phyloP scores from a whole-genome alignment of 2,797 vertebrate species.

The Petrocephalus sullivani region DNA sequence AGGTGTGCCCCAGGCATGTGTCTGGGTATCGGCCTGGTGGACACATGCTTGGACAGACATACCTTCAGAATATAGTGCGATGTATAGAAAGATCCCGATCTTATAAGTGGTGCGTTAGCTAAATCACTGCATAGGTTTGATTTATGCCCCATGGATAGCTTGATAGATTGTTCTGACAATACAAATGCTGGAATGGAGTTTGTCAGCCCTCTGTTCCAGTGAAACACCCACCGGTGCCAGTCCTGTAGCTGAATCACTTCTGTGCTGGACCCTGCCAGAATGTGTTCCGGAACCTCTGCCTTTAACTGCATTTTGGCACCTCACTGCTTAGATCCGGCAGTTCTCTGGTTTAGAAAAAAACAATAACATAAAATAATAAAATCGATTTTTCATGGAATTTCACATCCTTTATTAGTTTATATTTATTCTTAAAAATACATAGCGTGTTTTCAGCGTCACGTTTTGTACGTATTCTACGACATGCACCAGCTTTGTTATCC shows the following conservation, averaged over 20 bases:
- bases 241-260: background rate
- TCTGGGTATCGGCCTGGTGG: background rate
- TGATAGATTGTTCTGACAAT: background rate
- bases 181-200: background rate
- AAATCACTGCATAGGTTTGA: background rate
- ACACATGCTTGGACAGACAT: background rate
- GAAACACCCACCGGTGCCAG: background rate
- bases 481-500: background rate
- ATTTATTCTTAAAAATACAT: background rate
- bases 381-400: background rate
- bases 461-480: background rate
- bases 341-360: too few relatives aligned
- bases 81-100: background rate
- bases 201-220: background rate
- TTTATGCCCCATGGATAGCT: background rate
- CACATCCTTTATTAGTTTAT: background rate
- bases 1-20: background rate
- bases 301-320: too few relatives aligned
- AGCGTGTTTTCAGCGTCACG: background rate
- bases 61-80: background rate
- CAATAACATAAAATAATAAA: background rate
- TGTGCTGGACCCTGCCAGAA: too few relatives aligned
- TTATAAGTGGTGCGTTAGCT: background rate
- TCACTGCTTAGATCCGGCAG: too few relatives aligned
- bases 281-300: too few relatives aligned